Base-by-base conservation (phyloP, 2,113 vertebrate species). In the Struthio camelus region DNA sequence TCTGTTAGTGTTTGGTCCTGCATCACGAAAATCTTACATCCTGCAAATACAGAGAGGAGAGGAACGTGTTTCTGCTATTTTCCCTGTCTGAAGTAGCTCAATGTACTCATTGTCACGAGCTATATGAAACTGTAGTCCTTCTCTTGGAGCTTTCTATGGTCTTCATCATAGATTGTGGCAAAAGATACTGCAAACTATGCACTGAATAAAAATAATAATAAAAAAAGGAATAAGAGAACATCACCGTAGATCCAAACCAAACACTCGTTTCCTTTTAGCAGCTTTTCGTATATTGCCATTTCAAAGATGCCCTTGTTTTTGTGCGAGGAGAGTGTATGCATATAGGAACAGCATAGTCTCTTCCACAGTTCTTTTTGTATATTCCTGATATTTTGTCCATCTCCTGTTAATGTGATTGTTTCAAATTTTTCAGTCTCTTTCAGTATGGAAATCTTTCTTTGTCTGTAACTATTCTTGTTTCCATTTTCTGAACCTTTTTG, bases 401-500 rank as follows among this genome's bases (percentile, higher is more conserved):
- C 36, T 81, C 7, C n/a, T 1, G 0, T 93, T 90, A 76, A 34
- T 27, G 27, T 80, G 54, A 28, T 83, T 90, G 50, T 70, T 84
- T 94, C 65, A 81, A 24, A 81, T 46, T 86, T 88, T 38, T 90
- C 53, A 1, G 1, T 83, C 71, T 77, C 48, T 82, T 88, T 81
- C 34, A 58, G 15, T 88, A 42, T n/a, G 75, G 70, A 95, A 87
- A 67, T 90, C 65, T 80, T 38, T 89, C 78, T 85, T 94, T 90
- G 86, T 94, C 85, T 88, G 7, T 5, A 88, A 81, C 92, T 89
- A 95, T 94, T 93, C 67, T 88, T 93, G 87, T 94, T 51, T 85
- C 38, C 36, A 2, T 95, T 96, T 94, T 95, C 81, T 73, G 89
- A 94, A 62, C 70, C 86, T 92, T 91, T 91, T 89, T 94, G 83